Conservation (phyloP, 2,888 invertebrate genomes). For the Mesochorus sp. region DNA sequence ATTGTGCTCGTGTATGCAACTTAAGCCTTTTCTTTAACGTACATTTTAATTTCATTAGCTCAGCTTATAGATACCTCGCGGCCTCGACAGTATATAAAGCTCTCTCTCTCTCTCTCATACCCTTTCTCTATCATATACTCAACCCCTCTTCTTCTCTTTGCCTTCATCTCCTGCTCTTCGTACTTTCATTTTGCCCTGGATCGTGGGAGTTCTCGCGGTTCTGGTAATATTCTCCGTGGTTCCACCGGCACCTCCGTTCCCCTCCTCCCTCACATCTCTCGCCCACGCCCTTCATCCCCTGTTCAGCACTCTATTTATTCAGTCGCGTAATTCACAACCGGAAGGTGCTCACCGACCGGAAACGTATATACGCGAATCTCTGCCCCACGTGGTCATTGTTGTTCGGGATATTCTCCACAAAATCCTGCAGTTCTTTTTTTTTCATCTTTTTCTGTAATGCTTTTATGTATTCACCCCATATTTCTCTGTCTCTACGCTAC, state of each 20-base stretch:
- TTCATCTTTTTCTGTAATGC: constrained; percentile 6
- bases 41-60: constrained; percentile 81
- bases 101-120: constrained; percentile 6
- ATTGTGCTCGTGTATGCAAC: constrained; percentile 34
- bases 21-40: constrained; percentile 77
- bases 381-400: constrained; percentile 76
- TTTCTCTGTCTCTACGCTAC: constrained; percentile 1
- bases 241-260: constrained; percentile 10
- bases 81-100: neutral
- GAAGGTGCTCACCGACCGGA: constrained; percentile 81
- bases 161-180: constrained; percentile 13
- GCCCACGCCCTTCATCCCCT: neutral
- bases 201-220: constrained; percentile 1
- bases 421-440: constrained; percentile 48
- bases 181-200: constrained; percentile 23
- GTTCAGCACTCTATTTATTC: constrained; percentile 76
- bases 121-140: neutral
- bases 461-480: constrained; percentile 5
- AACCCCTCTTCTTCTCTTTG: neutral
- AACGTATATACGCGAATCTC: constrained; percentile 74
- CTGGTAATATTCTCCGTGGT: constrained; percentile 50
- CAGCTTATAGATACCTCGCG: constrained; percentile 65
- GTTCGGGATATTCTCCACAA: constrained; percentile 63
- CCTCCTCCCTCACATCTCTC: neutral
- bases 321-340: constrained; percentile 81